Evolutionary conservation across 2,888 invertebrate genomes (phyloP).

Genomic region (Cantharis nigra): DNA sequence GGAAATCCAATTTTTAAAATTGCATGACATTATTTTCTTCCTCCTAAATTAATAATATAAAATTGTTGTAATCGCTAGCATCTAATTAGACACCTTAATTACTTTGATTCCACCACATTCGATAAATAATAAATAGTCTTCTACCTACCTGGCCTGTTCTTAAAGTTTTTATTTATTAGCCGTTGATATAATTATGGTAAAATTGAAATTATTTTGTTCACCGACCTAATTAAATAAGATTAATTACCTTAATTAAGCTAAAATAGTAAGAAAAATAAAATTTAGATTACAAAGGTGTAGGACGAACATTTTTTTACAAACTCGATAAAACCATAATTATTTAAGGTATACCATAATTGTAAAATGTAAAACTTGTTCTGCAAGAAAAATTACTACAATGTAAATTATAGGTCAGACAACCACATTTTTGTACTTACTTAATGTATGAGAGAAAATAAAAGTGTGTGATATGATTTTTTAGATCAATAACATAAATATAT

Average conservation of each 20-base stretch:
- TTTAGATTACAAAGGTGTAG: not conserved
- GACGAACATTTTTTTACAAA: not conserved
- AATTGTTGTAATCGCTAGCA: not conserved
- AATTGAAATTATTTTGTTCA: not conserved
- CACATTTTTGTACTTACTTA: not conserved
- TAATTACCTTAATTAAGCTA: not conserved
- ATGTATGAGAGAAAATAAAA: not conserved
- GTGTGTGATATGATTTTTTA: not conserved
- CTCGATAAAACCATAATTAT: not conserved
- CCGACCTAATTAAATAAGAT: not conserved
- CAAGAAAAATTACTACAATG: not conserved
- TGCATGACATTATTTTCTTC: too few species aligned
- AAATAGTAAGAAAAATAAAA: not conserved
- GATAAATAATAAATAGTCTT: not conserved
- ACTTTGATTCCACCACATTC: not conserved
- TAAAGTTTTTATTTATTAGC: not conserved
- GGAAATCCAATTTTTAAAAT: not conserved
- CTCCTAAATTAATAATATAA: not conserved
- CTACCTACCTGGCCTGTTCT: not conserved
- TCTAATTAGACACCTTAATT: not conserved
- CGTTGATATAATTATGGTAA: not conserved
- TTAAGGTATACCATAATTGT: not conserved
- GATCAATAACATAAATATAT: not conserved
- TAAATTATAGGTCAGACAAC: not conserved
- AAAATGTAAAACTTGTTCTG: not conserved